These are phyloP conservation scores for Melanerpes aurifrons DNA, from an alignment of 2,113 vertebrate genomes.

Conservation along the genomic window DNA sequence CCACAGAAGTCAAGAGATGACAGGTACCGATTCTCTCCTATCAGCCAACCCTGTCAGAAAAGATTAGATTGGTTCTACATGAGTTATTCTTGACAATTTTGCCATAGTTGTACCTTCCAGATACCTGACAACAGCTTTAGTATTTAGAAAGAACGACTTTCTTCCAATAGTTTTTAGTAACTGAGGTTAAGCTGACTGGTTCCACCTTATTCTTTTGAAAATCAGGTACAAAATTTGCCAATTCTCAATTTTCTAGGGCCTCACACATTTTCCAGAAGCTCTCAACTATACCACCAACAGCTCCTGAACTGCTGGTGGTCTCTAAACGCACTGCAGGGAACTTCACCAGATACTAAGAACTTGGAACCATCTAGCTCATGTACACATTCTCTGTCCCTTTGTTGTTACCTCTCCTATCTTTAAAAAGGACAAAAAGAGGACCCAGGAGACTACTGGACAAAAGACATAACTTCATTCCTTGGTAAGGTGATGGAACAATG, in stretches of 20 bases:
- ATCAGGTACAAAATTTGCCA: not conserved
- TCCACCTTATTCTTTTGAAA: not conserved
- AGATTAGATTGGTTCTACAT: not conserved
- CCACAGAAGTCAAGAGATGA: slow-evolving; percentile 19
- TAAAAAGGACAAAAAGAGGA: not conserved
- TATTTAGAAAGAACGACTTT: not conserved
- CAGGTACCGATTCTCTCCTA: not conserved
- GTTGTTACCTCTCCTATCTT: not conserved
- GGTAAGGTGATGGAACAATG: not conserved
- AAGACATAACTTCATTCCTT: fast-evolving
- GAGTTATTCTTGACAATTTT: slow-evolving; percentile 18
- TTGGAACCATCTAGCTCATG: not conserved
- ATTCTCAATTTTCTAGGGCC: not conserved
- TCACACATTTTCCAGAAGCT: not conserved
- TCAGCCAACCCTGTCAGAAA: slow-evolving; percentile 11
- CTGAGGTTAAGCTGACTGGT: not conserved
- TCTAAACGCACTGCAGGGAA: not conserved
- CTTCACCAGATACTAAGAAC: not conserved
- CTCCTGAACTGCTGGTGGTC: not conserved
- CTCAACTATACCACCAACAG: not conserved
- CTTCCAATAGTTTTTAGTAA: not conserved
- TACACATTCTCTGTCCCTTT: not conserved
- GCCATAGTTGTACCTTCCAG: slow-evolving; percentile 3
- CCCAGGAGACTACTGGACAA: not conserved
- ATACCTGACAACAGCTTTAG: not conserved